Conservation (phyloP, 2,113 vertebrate species). For the Henicopernis longicauda region DNA sequence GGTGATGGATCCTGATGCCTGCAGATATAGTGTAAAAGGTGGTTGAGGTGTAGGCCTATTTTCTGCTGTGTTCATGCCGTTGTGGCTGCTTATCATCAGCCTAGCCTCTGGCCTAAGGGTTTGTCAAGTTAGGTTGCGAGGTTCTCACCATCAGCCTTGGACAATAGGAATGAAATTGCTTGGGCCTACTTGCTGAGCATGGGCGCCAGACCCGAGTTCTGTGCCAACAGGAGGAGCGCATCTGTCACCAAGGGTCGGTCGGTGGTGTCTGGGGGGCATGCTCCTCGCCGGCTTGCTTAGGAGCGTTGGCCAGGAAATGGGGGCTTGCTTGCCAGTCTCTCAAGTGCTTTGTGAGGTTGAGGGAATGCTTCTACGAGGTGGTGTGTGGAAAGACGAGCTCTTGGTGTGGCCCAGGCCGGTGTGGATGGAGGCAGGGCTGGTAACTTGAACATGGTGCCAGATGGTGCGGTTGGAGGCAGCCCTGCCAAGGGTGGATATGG, state of each 20-base stretch:
- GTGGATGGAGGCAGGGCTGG: neutral
- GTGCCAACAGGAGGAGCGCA: neutral
- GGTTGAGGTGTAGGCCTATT: neutral
- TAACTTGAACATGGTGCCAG: neutral
- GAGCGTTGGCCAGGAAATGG: neutral
- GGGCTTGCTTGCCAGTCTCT: neutral
- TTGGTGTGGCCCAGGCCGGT: accelerated
- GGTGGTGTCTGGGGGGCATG: too few species aligned
- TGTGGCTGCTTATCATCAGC: neutral
- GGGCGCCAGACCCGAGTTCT: too few species aligned
- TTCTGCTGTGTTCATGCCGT: neutral
- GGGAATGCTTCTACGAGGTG: neutral
- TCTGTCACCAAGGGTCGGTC: neutral
- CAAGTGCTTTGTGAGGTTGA: neutral
- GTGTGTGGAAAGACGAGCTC: neutral
- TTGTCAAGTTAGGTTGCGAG: neutral
- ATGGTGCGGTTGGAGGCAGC: neutral
- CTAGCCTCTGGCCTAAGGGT: neutral
- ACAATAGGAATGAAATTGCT: too few species aligned
- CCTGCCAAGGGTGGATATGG: too few species aligned
- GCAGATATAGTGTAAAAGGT: neutral
- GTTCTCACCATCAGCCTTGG: neutral
- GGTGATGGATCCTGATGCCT: neutral
- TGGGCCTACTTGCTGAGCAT: neutral
- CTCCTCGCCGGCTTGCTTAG: neutral